phyloP scores from a whole-genome alignment of 1,140 invertebrate species.

The Aricia agestis region DNA sequence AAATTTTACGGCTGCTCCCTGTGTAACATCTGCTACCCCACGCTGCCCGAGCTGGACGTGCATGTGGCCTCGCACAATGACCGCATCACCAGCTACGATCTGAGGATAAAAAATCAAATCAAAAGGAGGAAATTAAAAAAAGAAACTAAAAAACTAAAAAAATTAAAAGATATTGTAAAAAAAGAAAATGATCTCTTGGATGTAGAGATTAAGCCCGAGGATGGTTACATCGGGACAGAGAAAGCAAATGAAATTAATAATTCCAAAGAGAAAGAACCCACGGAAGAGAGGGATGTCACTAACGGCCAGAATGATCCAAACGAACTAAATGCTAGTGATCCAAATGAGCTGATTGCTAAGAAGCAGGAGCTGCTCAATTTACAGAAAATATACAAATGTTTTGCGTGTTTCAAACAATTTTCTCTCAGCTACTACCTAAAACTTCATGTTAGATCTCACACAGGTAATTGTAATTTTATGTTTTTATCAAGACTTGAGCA shows the following conservation, averaged over 20 bases:
- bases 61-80: constrained; percentile 59
- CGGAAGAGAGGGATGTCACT: constrained; percentile 11
- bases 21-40: constrained; percentile 52
- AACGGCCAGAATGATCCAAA: not conserved
- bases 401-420: constrained; percentile 63
- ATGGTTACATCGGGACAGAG: constrained; percentile 59
- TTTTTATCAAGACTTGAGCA: too few relatives aligned
- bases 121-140: constrained; percentile 56
- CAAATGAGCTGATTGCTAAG: constrained; percentile 19
- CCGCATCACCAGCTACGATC: constrained; percentile 57
- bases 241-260: constrained; percentile 34
- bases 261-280: constrained; percentile 11
- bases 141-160: constrained; percentile 54
- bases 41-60: constrained; percentile 47
- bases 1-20: constrained; percentile 61
- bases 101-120: constrained; percentile 53
- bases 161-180: constrained; percentile 42
- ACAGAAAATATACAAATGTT: constrained; percentile 67
- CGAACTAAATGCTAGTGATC: constrained; percentile 16
- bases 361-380: constrained; percentile 40
- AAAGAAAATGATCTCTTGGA: constrained; percentile 36
- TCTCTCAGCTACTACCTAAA: constrained; percentile 64
- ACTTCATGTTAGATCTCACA: constrained; percentile 65
- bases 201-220: constrained; percentile 61
- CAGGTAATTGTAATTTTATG: constrained; percentile 37